Conservation (phyloP, 30 jellyfish, hydroid and myxozoan genomes). For the Phacellophora camtschatica region DNA sequence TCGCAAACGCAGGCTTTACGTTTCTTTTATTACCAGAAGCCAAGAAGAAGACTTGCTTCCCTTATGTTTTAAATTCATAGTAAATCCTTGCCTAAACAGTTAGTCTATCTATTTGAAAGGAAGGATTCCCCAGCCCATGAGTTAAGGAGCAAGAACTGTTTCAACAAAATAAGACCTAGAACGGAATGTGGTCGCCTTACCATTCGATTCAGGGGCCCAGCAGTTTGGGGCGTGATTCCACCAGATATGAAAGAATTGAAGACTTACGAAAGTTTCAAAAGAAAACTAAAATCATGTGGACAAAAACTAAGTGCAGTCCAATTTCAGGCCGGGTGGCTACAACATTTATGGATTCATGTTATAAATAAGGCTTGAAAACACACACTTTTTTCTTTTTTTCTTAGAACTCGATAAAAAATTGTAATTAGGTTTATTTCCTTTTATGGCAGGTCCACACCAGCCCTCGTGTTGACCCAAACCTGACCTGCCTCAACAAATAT, state of each 20-base stretch:
- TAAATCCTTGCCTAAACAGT: neutral
- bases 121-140: neutral
- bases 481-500: too few relatives aligned
- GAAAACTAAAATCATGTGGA: neutral
- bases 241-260: neutral
- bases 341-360: neutral
- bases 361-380: neutral
- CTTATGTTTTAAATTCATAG: neutral
- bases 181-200: conserved; percentile 10
- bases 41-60: conserved; percentile 8
- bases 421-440: too few relatives aligned
- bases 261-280: neutral
- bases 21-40: too few relatives aligned
- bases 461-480: too few relatives aligned
- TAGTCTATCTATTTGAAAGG: neutral
- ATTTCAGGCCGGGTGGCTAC: neutral
- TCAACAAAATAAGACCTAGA: neutral
- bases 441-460: too few relatives aligned
- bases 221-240: conserved; percentile 6
- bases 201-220: conserved; percentile 5
- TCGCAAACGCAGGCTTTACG: too few relatives aligned
- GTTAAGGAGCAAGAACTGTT: conserved; percentile 6
- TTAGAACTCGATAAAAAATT: too few relatives aligned
- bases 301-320: neutral
- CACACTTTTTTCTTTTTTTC: too few relatives aligned